Evolutionary conservation across 1,140 invertebrate species (phyloP).

Genomic region (Drosophila lini): DNA sequence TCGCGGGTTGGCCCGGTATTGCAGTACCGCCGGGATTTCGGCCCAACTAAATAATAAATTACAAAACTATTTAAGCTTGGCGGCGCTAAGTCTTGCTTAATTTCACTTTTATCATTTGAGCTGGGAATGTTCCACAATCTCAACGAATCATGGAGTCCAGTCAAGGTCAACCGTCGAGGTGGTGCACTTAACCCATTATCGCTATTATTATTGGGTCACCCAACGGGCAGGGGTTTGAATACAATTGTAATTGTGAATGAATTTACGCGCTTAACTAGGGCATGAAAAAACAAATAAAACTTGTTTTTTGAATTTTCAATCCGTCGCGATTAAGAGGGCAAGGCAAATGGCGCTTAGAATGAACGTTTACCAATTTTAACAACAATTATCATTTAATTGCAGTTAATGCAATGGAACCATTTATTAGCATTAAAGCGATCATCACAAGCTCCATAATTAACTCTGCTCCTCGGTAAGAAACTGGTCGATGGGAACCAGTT

Average conservation of each 20-base stretch:
- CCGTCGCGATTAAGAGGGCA: conserved; percentile 4
- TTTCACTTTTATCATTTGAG: conserved; percentile 36
- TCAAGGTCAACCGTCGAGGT: conserved; percentile 48
- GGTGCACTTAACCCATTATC: conserved; percentile 54
- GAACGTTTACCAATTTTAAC: conserved; percentile 1
- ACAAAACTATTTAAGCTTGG: background rate
- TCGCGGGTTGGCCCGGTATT: conserved; percentile 82
- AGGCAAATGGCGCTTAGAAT: conserved; percentile 32
- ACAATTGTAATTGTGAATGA: conserved; percentile 31
- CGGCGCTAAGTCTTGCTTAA: conserved; percentile 31
- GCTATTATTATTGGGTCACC: conserved; percentile 38
- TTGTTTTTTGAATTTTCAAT: conserved; percentile 32
- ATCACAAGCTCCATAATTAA: conserved; percentile 37
- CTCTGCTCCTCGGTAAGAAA: conserved; percentile 42
- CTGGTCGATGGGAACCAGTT: conserved; percentile 69
- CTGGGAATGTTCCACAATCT: conserved; percentile 17
- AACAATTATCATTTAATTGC: conserved; percentile 42
- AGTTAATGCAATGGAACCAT: conserved; percentile 9
- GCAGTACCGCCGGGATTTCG: conserved; percentile 85
- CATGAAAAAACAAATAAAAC: conserved; percentile 59
- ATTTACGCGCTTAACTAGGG: conserved; percentile 57
- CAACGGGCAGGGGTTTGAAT: conserved; percentile 10
- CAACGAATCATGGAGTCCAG: background rate
- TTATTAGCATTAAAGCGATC: conserved; percentile 22
- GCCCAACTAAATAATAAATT: conserved; percentile 53